Evolutionary conservation across 1,140 invertebrate genomes (phyloP), one percentile per base, ranked within the genome.

Genomic region (Drosophila ficusphila): DNA sequence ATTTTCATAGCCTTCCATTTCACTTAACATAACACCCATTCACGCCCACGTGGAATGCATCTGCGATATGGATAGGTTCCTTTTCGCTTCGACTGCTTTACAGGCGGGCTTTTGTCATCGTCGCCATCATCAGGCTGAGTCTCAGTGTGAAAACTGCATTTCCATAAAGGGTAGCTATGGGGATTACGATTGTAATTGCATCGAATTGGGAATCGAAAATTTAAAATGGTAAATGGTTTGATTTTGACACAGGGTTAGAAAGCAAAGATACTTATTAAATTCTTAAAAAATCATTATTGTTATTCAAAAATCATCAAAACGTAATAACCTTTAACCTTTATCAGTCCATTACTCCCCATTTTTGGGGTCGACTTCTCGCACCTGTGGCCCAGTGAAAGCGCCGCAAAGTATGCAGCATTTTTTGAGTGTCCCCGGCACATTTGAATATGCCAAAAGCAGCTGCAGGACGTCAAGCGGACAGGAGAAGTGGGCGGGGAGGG

Each of bases 1-100:
- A 48, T 41, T 83, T 83, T 85, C 79, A 83, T 62, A 56, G 56
- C 71, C 56, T 85, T 85, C 81, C 79, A 72, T 76, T 76, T 79
- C 79, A 76, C 76, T 85, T 76, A 71, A 62, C 79, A 79, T 62
- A 79, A 56, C 49, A 57, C 39, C 29, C 39, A 34, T 12, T 11
- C 29, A 11, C 36, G 18, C 34, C 16, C 51, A 36, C 51, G 39
- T 52, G 39, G 29, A 19, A 34, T 62, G 36, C 33, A 61, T 47
- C 48, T 74, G 51, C 39, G 36, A 48, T 53, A 53, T 67, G 56
- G 53, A 82, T 72, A 51, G 58, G 36, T 76, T 21, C 58, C 33
- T 39, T 46, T 48, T 46, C 21, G 51, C 70, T 25, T 18, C 34
- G 46, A 2, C 46, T 67, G 42, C 61, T 23, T 38, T 53, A 34